phyloP scores from a whole-genome alignment of 2,888 invertebrate species.

The Trilocha varians region DNA sequence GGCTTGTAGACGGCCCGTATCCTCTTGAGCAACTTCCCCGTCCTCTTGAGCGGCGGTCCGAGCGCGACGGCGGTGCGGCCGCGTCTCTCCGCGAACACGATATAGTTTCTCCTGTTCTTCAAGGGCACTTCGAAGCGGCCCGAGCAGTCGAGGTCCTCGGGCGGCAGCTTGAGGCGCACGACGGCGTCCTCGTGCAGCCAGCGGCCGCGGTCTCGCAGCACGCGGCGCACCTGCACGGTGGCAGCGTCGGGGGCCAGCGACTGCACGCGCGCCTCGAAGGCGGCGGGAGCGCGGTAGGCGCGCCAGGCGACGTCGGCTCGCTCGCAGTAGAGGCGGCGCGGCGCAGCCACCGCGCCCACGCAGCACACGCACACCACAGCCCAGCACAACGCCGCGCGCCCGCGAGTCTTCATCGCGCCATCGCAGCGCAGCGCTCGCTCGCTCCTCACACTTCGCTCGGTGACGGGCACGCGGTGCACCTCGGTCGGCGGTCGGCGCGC shows the following conservation, averaged over 20 bases:
- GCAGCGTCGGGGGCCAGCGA: slow-evolving; percentile 56
- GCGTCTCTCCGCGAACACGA: slow-evolving; percentile 64
- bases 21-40: slow-evolving; percentile 54
- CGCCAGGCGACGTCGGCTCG: slow-evolving; percentile 70
- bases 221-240: slow-evolving; percentile 57
- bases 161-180: slow-evolving; percentile 48
- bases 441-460: slow-evolving; percentile 26
- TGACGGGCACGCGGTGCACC: slow-evolving; percentile 30
- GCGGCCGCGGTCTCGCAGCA: slow-evolving; percentile 54
- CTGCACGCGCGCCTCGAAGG: slow-evolving; percentile 66
- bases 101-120: slow-evolving; percentile 58
- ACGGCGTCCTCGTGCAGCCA: slow-evolving; percentile 57
- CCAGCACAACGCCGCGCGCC: slow-evolving; percentile 67
- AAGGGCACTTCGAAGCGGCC: slow-evolving; percentile 66
- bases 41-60: slow-evolving; percentile 60
- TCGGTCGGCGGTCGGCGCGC: slow-evolving; percentile 62
- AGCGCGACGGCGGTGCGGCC: slow-evolving; percentile 62
- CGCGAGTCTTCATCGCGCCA: slow-evolving; percentile 68
- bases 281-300: slow-evolving; percentile 65
- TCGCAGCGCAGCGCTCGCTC: slow-evolving; percentile 52
- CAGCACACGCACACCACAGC: slow-evolving; percentile 52
- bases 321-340: slow-evolving; percentile 66
- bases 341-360: slow-evolving; percentile 41
- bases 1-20: slow-evolving; percentile 65
- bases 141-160: slow-evolving; percentile 45